phyloP scores from a whole-genome alignment of 92 coral and sea anemone genomes.

The Plumapathes pennacea region DNA sequence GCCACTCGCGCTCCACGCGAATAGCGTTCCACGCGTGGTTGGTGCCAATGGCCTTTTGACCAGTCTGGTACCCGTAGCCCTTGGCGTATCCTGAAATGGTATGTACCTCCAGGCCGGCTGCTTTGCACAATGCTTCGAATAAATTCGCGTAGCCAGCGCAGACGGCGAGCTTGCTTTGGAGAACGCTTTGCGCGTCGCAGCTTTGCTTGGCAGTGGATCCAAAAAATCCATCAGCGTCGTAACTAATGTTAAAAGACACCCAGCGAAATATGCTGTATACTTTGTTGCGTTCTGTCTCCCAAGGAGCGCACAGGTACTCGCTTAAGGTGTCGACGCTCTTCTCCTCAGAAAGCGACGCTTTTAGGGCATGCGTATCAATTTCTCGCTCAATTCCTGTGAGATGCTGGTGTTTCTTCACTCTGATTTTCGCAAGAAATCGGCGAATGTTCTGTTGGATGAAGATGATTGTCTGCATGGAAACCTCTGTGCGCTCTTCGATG shows the following conservation, averaged over 20 bases:
- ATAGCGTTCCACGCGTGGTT: constrained; percentile 77
- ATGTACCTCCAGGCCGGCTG: constrained; percentile 46
- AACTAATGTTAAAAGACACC: constrained; percentile 53
- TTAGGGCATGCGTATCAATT: constrained; percentile 54
- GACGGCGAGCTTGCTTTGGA: constrained; percentile 13
- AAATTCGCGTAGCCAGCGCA: constrained; percentile 75
- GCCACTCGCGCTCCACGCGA: constrained; percentile 62
- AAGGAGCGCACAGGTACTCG: constrained; percentile 56
- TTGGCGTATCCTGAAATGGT: constrained; percentile 52
- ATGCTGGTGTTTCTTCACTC: constrained; percentile 41
- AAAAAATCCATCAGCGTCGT: constrained; percentile 62
- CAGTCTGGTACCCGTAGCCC: constrained; percentile 52
- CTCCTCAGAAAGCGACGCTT: constrained; percentile 41
- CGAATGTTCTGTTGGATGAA: constrained; percentile 66
- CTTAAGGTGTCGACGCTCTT: constrained; percentile 37
- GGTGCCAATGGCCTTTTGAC: constrained; percentile 30
- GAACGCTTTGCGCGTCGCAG: constrained; percentile 44
- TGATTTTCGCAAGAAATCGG: constrained; percentile 43
- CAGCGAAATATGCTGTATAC: constrained; percentile 69
- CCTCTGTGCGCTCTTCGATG: constrained; percentile 8
- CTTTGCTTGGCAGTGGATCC: constrained; percentile 43
- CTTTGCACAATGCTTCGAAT: constrained; percentile 52
- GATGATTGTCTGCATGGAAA: constrained; percentile 55
- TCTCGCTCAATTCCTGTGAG: constrained; percentile 47
- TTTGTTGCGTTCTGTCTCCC: constrained; percentile 52